Conservation (phyloP, 1,140 invertebrate genomes). For the Penaeus chinensis region DNA sequence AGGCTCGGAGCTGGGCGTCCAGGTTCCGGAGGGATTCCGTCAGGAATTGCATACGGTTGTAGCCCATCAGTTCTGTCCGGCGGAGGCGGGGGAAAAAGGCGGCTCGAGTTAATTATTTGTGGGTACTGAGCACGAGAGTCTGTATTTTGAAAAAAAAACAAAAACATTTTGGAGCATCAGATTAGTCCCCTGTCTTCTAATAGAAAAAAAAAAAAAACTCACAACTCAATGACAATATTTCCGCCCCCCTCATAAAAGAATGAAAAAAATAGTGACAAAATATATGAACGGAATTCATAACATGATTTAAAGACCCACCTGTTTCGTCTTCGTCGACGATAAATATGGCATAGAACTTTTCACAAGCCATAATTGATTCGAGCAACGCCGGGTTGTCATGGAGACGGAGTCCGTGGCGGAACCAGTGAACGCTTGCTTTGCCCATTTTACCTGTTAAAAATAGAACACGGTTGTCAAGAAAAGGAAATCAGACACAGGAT, state of each 20-base stretch:
- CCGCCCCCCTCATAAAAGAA: too few relatives aligned
- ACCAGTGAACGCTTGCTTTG: slow-evolving; percentile 74
- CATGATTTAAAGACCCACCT: neutral
- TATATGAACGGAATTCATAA: neutral
- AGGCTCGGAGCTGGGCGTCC: slow-evolving; percentile 73
- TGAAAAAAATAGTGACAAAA: neutral
- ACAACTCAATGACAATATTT: too few relatives aligned
- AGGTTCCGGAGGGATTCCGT: slow-evolving; percentile 77
- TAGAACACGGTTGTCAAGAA: too few relatives aligned
- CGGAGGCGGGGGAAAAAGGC: too few relatives aligned
- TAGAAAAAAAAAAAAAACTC: too few relatives aligned
- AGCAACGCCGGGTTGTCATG: slow-evolving; percentile 81
- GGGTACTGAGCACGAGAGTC: too few relatives aligned
- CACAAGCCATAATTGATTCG: slow-evolving; percentile 71
- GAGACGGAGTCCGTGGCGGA: slow-evolving; percentile 79
- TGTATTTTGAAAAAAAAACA: too few relatives aligned
- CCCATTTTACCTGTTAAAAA: slow-evolving; percentile 3
- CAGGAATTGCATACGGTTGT: slow-evolving; percentile 79
- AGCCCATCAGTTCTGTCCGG: slow-evolving; percentile 75
- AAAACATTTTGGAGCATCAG: too few relatives aligned
- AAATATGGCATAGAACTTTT: slow-evolving; percentile 73
- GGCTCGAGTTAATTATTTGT: too few relatives aligned
- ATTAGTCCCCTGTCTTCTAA: too few relatives aligned
- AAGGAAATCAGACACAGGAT: too few relatives aligned
- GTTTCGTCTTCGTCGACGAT: slow-evolving; percentile 79